Base-by-base conservation (phyloP, 2,888 invertebrate genomes). In the Periphyllus acericola region DNA sequence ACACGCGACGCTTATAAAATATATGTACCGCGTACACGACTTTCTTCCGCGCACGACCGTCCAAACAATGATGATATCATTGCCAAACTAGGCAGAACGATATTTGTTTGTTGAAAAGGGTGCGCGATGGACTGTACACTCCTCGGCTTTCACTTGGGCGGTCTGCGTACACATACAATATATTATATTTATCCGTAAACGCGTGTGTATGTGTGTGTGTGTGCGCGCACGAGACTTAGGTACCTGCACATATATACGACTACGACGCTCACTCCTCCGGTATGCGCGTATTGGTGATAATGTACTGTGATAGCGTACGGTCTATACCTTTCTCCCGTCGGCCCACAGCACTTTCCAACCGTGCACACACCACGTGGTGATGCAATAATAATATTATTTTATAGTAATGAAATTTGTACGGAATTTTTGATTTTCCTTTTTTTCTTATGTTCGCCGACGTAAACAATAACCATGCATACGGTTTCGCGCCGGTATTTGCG, bases 41-140 rank as follows among this genome's bases (percentile, higher is more conserved):
- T 87, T 87, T 87, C 87, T 87, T 87, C 80, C 74, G 86, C 21
- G 40, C 78, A 81, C 80, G 79, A 55, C 71, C 19, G 87, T 87
- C 74, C 74, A 60, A 87, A 87, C 87, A 87, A 81, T 87, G 86
- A 79, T 80, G 60, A 60, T 86, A 86, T 86, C 86, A 34, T 74
- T 87, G 87, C 87, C 87, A 87, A 87, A 87, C 87, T 81, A 80
- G 80, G 87, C 87, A 87, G 87, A 87, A 81, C 87, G 87, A 87
- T 87, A 81, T 87, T 74, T 87, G 72, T 78, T 80, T 71, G 80
- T 74, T 60, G 60, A 74, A 87, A 80, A 81, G 87, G 87, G 87
- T 87, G 87, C 76, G 80, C 76, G 74, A 72, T 60, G 5, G 29
- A n/a, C n/a, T 80, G 36, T 66, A 66, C 66, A 40, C 66, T 3